Evolutionary conservation across 2,888 invertebrate species (phyloP), one percentile per base, ranked within the genome.

Genomic region (Rosalia funebris): DNA sequence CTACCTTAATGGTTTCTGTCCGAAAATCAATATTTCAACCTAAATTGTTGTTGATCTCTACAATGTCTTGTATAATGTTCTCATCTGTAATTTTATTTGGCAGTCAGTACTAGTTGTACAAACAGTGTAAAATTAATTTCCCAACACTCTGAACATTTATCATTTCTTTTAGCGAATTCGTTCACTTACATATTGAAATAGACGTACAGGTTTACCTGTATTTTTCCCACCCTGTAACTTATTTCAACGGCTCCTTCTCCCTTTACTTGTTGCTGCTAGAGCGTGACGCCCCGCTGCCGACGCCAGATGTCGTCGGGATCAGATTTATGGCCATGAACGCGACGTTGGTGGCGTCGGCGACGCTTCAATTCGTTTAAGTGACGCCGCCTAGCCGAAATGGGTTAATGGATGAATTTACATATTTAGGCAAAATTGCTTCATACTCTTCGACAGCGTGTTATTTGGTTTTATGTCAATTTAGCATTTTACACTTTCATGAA

Each of bases 401-500:
- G 50, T 50, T 52, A 58, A 46, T 52, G 42, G 37, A 34, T 57
- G 50, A 50, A 57, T 57, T 53, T 53, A 53, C 53, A 53, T 53
- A 53, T 53, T 53, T 53, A 53, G 53, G 41, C 53, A 14, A 53
- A 53, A 53, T 42, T 53, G 53, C 53, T 53, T 53, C 53, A 53
- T 41, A 31, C 53, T 20, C 53, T 53, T 53, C 53, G 53, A 53
- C 53, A 53, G 53, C 53, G 53, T 39, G 55, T 60, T 48, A 60
- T 60, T 60, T 55, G 60, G 60, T 55, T 48, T 60, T 47, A 48
- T 52, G 45, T 61, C 53, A 50, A 57, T 63, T 63, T 54, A 48
- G 31, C 50, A 54, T 54, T 63, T 58, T 47, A 60, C 64, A 58
- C 60, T 53, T 58, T 58, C 58, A 61, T 60, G 56, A 61, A 64